Base-by-base conservation (phyloP, 2,797 vertebrate species). In the Ctenopoma kingsleyae region DNA sequence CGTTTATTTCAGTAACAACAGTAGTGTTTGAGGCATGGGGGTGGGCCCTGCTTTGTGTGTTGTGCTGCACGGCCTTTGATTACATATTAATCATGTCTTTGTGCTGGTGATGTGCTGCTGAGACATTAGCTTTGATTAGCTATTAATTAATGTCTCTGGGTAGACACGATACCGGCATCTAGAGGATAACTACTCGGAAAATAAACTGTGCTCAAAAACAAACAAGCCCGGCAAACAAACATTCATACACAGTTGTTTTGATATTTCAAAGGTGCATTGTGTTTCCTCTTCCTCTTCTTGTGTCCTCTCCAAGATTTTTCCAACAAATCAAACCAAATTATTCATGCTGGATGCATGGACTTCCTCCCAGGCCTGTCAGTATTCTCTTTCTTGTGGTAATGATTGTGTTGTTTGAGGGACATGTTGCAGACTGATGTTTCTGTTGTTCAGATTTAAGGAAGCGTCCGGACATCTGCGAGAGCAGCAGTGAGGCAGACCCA, bases 401-500 rank as follows among this genome's bases (percentile, higher is more conserved):
- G 83, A 90, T 62, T 79, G 81, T 64, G 82, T 88, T 92, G 83
- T 82, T 70, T 79, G 74, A 85, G 84, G 69, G 74, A 90, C 82
- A 69, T 78, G 76, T 81, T 54, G 72, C 81, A 87, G 84, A 91
- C 82, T 88, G 88, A 85, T 92, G 87, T 91, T 89, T 90, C 87
- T 93, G 84, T 88, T 92, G 84, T 81, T 94, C 82, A 99, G 98
- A 96, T 95, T 92, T 99, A 86, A 96, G 93, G 92, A 94, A 90
- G 83, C 90, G 84, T 67, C 78, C 87, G 82, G 94, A 89, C 90
- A 83, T 72, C 67, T 17, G 78, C 76, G 49, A 90, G 91, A 88
- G 32, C 70, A 53, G 80, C 90, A 38, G 90, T 74, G 90, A 90
- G 61, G 70, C 74, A 2, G 82, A 87, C 85, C 74, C 86, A n/a